Base-by-base conservation (phyloP, 2,888 invertebrate genomes). In the Choreutis nemorana region DNA sequence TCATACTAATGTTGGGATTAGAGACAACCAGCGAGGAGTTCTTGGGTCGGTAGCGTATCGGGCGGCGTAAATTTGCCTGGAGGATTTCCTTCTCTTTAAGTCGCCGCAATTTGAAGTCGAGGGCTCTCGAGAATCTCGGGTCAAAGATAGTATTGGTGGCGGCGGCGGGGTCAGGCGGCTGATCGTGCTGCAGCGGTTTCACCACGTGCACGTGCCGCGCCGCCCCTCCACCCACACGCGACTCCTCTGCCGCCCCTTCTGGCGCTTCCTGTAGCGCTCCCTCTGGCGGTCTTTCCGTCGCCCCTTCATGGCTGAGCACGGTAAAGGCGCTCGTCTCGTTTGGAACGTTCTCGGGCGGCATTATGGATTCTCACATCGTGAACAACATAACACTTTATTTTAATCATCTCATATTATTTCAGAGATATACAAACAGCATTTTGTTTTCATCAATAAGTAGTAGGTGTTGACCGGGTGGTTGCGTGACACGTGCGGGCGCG, bases 91-190 rank as follows among this genome's bases (percentile, higher is more conserved):
- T 83, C 35, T 85, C 84, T 57, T 88, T 86, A 28, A 90, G 77
- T 33, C 84, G 83, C 18, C 84, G 79, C 33, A 91, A 65, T 56
- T 89, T 89, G 23, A 85, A 84, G 55, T 89, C 89, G 34, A 91
- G 75, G 30, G 86, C 85, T 45, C 86, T 84, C 35, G 86, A 85
- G 58, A 90, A 89, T 44, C 84, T 82, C 11, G 73, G 68, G 37
- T 77, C 73, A 34, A 73, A 53, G 26, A 68, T 60, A 14, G 66
- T 55, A 36, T 20, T 31, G 26, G 32, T 30, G 35, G 32, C 35
- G 25, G 34, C 32, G 25, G 25, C 23, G 18, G 16, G 26, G 23
- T 24, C 33, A 4, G 14, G 11, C 8, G 25, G 13, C 20, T 24
- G 36, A 29, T 44, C 48, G 36, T 48, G 64, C 40, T 48, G 64